A percentile compares a stretch with the other conserved stretches of the same genome.
phyloP scores from a whole-genome alignment of 2,113 vertebrate species.

The Burhinus oedicnemus region DNA sequence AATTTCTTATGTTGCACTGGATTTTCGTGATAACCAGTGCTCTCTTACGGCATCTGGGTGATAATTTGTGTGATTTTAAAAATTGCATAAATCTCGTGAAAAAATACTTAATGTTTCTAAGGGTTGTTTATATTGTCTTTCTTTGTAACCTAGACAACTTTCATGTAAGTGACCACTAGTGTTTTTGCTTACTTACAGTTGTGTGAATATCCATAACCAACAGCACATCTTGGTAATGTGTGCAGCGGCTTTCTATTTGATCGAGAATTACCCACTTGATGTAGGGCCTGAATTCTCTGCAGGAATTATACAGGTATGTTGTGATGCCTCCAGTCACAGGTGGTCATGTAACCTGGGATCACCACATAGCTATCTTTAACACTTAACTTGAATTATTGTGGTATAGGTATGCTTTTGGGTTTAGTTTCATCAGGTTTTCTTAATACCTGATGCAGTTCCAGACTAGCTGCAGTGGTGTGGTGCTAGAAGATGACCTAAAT shows the following conservation, averaged over 20 bases:
- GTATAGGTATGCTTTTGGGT: background rate
- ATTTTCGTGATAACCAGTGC: background rate
- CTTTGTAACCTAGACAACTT: background rate
- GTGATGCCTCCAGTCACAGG: background rate
- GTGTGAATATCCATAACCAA: slow-evolving; percentile 93
- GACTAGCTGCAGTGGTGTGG: background rate
- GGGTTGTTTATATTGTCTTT: background rate
- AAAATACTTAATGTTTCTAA: background rate
- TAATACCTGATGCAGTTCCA: background rate
- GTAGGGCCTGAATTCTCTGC: slow-evolving; percentile 95
- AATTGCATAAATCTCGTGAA: background rate
- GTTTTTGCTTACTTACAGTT: slow-evolving; percentile 77
- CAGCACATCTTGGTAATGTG: slow-evolving; percentile 98
- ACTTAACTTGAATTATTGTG: background rate
- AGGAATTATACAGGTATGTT: slow-evolving; percentile 89
- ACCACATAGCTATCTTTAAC: background rate
- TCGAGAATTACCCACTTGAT: slow-evolving; percentile 97
- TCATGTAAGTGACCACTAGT: background rate
- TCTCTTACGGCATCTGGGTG: background rate
- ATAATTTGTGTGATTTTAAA: background rate
- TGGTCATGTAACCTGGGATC: background rate
- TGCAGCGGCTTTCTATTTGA: slow-evolving; percentile 96
- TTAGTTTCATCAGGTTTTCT: background rate
- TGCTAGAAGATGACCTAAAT: background rate
- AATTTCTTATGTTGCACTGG: background rate